These are phyloP conservation scores for Chlorospingus flavigularis DNA, from an alignment of 2,797 vertebrate species.

Conservation along the genomic window DNA sequence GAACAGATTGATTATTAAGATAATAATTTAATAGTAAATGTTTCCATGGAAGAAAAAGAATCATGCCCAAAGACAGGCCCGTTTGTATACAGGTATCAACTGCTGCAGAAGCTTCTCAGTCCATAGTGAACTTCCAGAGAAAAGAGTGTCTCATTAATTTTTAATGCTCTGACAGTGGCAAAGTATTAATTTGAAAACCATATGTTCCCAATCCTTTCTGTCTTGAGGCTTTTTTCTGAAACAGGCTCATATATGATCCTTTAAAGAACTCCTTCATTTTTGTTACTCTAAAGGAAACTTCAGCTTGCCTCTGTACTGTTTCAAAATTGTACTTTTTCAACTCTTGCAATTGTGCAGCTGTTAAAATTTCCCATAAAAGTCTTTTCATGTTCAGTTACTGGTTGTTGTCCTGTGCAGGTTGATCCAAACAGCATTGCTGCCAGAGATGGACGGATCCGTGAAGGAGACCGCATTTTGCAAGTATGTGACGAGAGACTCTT, in stretches of 20 bases:
- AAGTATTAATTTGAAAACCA: neutral
- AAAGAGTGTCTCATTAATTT: neutral
- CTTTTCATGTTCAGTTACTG: neutral
- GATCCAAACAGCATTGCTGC: slow-evolving; percentile 94
- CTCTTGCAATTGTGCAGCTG: neutral
- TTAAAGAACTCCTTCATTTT: neutral
- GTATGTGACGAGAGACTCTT: slow-evolving; percentile 73
- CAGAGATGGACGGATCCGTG: slow-evolving; percentile 90
- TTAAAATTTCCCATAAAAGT: neutral
- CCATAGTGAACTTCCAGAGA: neutral
- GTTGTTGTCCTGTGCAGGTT: slow-evolving; percentile 75
- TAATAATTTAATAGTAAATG: slow-evolving; percentile 4
- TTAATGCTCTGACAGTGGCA: neutral
- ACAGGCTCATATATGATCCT: neutral
- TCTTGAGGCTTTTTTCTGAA: neutral
- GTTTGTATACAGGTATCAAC: neutral
- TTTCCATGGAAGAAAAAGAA: neutral
- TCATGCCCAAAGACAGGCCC: neutral
- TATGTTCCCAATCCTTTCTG: neutral
- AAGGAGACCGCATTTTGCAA: slow-evolving; percentile 96
- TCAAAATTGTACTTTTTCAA: neutral
- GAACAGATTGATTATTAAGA: neutral
- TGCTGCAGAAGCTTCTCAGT: neutral
- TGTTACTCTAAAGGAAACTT: neutral
- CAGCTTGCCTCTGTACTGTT: neutral